Evolutionary conservation across 2,113 vertebrate genomes (phyloP), one percentile per base, ranked within the genome.

Genomic region (Arvicanthis niloticus): DNA sequence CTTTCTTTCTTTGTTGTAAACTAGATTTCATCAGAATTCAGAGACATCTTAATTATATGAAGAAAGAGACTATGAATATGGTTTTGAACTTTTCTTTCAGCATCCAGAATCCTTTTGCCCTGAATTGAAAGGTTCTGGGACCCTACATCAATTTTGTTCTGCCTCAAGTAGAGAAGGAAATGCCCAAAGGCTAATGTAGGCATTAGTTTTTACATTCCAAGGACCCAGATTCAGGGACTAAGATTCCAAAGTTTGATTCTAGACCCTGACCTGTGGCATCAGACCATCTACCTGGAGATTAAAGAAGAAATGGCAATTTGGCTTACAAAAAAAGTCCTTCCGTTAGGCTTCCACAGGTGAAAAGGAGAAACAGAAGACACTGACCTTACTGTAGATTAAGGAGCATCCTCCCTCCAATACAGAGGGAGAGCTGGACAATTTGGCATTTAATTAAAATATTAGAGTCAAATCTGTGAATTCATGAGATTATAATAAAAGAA

Each of bases 81-180:
- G 7, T 96, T 77, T 51, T 29, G 68, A 97, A 87, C 1, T 21
- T 87, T 70, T 77, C 60, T 9, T 29, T 62, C 48, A 58, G 67
- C 34, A 91, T 45, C 29, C 13, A 85, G 29, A 77, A 68, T 65
- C 37, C 1, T 67, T 29, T 8, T 31, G 0, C 13, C n/a, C 0
- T 0, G 3, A 77, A 70, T 89, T 73, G 58, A n/a, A 78, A 78
- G 72, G 31, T 67, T 76, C 72, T 48, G 68, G 45, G 77, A 72
- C 15, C 6, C 11, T 40, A 53, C 34, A 29, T 22, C 53, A 93
- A 86, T 80, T 88, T 21, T 31, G 3, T 48, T 84, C 11, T 84
- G 42, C 19, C 62, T 51, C 42, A 91, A 88, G 26, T 4, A 75
- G 37, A 88, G 42, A 93, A 89, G 85, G n/a, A 93, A 92, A 89